phyloP scores from a whole-genome alignment of 2,113 vertebrate genomes.

The Platysteira castanea region DNA sequence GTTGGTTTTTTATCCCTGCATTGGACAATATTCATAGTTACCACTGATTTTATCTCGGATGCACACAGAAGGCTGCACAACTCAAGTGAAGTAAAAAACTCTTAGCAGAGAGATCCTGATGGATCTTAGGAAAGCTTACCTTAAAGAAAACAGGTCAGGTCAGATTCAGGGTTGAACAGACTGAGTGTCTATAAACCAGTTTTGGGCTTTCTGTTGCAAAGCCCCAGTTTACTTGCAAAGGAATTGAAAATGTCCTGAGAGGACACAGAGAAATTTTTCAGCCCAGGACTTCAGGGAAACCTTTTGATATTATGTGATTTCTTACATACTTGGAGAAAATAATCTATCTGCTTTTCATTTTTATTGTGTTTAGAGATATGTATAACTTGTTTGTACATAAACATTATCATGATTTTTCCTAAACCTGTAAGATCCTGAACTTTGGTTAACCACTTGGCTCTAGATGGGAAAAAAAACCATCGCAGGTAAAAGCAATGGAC shows the following conservation, averaged over 20 bases:
- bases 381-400: not conserved
- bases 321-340: not conserved
- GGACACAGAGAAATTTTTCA: not conserved
- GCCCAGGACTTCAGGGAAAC: not conserved
- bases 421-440: slow-evolving; percentile 35
- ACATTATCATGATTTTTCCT: not conserved
- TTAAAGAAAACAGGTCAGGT: not conserved
- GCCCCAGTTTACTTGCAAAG: not conserved
- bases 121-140: not conserved
- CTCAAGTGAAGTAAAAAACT: not conserved
- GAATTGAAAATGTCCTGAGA: not conserved
- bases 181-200: not conserved
- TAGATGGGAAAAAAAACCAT: not conserved
- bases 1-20: not conserved
- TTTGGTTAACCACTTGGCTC: not conserved
- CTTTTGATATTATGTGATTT: not conserved
- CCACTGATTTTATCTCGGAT: not conserved
- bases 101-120: not conserved
- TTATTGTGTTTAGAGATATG: not conserved
- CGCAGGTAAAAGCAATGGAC: not conserved
- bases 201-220: not conserved
- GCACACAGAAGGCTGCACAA: not conserved
- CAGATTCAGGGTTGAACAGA: not conserved
- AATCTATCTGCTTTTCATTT: not conserved
- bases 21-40: not conserved